These are phyloP conservation scores for Malaclemys terrapin DNA, from an alignment of 2,113 vertebrate genomes.

Conservation along the genomic window DNA sequence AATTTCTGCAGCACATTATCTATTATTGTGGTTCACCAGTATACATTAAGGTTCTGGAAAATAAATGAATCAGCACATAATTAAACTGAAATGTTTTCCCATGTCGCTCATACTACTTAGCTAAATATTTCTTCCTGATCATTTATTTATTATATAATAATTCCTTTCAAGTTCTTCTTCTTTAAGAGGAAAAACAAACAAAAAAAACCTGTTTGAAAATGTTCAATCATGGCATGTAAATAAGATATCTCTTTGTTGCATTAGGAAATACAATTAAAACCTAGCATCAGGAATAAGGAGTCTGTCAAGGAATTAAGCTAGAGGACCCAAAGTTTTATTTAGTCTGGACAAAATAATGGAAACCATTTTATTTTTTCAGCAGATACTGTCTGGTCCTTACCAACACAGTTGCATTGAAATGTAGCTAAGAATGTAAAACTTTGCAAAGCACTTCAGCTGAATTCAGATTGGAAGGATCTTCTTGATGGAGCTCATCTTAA, in stretches of 20 bases:
- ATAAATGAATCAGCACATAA: conserved; percentile 69
- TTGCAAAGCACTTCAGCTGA: conserved; percentile 51
- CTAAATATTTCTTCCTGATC: conserved; percentile 54
- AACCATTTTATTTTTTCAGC: conserved; percentile 45
- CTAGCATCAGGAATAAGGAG: neutral
- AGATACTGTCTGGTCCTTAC: neutral
- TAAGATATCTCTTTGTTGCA: conserved; percentile 3
- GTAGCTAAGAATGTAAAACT: conserved; percentile 26
- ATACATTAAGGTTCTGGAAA: conserved; percentile 54
- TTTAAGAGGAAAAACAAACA: conserved; percentile 48
- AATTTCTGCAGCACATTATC: neutral
- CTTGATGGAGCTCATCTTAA: conserved; percentile 73
- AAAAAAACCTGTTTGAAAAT: conserved; percentile 37
- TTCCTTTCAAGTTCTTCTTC: conserved; percentile 55
- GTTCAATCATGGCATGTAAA: conserved; percentile 10
- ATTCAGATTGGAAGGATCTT: conserved; percentile 68
- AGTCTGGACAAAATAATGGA: conserved; percentile 10
- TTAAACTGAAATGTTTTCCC: conserved; percentile 59
- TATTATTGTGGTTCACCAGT: conserved; percentile 17
- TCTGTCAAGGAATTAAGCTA: conserved; percentile 19
- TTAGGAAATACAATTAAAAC: conserved; percentile 43
- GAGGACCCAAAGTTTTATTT: conserved; percentile 8
- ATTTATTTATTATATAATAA: conserved; percentile 66
- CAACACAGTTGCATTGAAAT: conserved; percentile 25
- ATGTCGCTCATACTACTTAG: conserved; percentile 55